A percentile compares a stretch with the other conserved stretches of the same genome.
Conservation (phyloP, 2,888 invertebrate genomes). For the Caenorhabditis drosophilae region DNA sequence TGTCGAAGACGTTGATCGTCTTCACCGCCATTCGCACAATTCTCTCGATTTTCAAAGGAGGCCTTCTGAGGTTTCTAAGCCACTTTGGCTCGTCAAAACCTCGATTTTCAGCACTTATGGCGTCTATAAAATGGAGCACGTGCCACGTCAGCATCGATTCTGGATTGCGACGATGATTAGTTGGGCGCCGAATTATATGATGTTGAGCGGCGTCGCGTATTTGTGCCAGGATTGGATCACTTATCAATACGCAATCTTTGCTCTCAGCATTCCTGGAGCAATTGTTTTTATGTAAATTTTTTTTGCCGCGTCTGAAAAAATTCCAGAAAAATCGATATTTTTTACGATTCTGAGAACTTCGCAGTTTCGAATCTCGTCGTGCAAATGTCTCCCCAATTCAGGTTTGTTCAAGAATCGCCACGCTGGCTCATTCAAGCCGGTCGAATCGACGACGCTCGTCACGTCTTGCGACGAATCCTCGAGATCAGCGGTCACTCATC, state of each 20-base stretch:
- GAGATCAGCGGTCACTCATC: conserved; percentile 41
- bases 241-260: conserved; percentile 51
- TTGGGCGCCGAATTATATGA: conserved; percentile 64
- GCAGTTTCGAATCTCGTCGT: too few species aligned
- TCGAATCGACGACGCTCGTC: conserved; percentile 55
- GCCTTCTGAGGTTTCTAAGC: conserved; percentile 46
- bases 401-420: conserved; percentile 61
- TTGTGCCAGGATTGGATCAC: conserved; percentile 58
- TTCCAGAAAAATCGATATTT: not conserved
- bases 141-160: conserved; percentile 63
- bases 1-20: conserved; percentile 18
- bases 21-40: conserved; percentile 60
- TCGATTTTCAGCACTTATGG: conserved; percentile 41
- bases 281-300: conserved; percentile 51
- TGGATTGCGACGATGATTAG: conserved; percentile 60
- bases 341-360: too few species aligned
- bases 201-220: conserved; percentile 54
- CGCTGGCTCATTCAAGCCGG: conserved; percentile 62
- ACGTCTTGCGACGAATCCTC: conserved; percentile 51
- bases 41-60: conserved; percentile 64
- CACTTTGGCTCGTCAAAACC: not conserved
- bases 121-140: conserved; percentile 61
- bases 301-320: not conserved
- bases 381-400: too few species aligned
- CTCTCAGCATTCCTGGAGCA: conserved; percentile 55